These are phyloP conservation scores for Antheraea mylitta DNA, from an alignment of 1,140 invertebrate species.

Conservation along the genomic window DNA sequence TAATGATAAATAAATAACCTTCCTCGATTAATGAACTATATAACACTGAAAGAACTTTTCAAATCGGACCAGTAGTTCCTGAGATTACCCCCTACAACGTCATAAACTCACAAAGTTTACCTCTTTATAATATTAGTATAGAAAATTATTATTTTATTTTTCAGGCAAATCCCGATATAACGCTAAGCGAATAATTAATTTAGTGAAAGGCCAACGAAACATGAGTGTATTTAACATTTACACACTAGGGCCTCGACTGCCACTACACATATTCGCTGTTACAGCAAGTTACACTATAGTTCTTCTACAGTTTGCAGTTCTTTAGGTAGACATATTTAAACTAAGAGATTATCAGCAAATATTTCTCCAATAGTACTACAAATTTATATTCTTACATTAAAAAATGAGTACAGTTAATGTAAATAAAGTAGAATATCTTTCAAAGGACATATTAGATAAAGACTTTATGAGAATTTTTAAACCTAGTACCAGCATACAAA, in stretches of 20 bases:
- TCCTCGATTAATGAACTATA: too few relatives aligned
- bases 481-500: slow-evolving; percentile 33
- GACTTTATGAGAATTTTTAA: slow-evolving; percentile 35
- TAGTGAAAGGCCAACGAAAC: slow-evolving; percentile 9
- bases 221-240: slow-evolving; percentile 3
- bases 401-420: not conserved
- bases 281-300: slow-evolving; percentile 7
- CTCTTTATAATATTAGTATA: not conserved
- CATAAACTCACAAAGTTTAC: too few relatives aligned
- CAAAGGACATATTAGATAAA: slow-evolving; percentile 47
- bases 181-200: slow-evolving; percentile 31
- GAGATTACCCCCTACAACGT: too few relatives aligned
- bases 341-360: not conserved
- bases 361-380: too few relatives aligned
- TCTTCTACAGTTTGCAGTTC: slow-evolving; percentile 27
- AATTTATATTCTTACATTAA: too few relatives aligned
- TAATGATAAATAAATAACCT: too few relatives aligned
- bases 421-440: slow-evolving; percentile 36
- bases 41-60: too few relatives aligned
- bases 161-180: slow-evolving; percentile 31
- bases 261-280: slow-evolving; percentile 12
- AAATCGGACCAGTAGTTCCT: too few relatives aligned
- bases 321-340: slow-evolving; percentile 16
- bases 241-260: not conserved
- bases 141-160: slow-evolving; percentile 15